Evolutionary conservation across 2,888 invertebrate genomes (phyloP).

Genomic region (Corbicula japonica): DNA sequence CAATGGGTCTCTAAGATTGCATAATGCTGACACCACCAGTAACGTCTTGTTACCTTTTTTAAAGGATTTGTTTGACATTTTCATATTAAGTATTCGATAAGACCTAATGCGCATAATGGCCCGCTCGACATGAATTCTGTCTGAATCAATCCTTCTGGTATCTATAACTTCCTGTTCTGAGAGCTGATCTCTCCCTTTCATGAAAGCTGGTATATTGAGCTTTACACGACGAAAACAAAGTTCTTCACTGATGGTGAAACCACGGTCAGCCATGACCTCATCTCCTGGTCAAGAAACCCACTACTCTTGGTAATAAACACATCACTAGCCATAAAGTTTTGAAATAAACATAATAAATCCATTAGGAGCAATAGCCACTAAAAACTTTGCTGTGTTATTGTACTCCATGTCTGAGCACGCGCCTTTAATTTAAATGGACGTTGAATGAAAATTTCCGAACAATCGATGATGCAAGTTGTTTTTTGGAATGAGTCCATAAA

Average conservation of each 20-base stretch:
- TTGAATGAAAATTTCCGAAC: slow-evolving; percentile 45
- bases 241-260: slow-evolving; percentile 44
- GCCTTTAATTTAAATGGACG: slow-evolving; percentile 13
- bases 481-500: slow-evolving; percentile 26
- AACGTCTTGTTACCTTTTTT: slow-evolving; percentile 15
- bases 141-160: slow-evolving; percentile 36
- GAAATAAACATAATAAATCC: slow-evolving; percentile 27
- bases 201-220: slow-evolving; percentile 47
- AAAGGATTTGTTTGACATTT: slow-evolving; percentile 30
- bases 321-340: slow-evolving; percentile 36
- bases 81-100: slow-evolving; percentile 35
- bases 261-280: slow-evolving; percentile 41
- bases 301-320: slow-evolving; percentile 30
- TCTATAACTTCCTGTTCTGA: slow-evolving; percentile 32
- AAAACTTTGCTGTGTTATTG: slow-evolving; percentile 31
- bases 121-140: slow-evolving; percentile 55
- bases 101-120: slow-evolving; percentile 51
- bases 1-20: too few relatives aligned
- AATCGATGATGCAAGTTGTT: slow-evolving; percentile 40
- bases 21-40: too few relatives aligned
- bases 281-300: slow-evolving; percentile 52
- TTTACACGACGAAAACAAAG: slow-evolving; percentile 30
- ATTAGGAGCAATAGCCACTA: slow-evolving; percentile 25
- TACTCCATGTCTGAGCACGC: slow-evolving; percentile 18
- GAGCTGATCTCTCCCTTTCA: slow-evolving; percentile 32